Evolutionary conservation across 2,113 vertebrate species (phyloP), one percentile per base, ranked within the genome.

Genomic region (Quiscalus mexicanus): DNA sequence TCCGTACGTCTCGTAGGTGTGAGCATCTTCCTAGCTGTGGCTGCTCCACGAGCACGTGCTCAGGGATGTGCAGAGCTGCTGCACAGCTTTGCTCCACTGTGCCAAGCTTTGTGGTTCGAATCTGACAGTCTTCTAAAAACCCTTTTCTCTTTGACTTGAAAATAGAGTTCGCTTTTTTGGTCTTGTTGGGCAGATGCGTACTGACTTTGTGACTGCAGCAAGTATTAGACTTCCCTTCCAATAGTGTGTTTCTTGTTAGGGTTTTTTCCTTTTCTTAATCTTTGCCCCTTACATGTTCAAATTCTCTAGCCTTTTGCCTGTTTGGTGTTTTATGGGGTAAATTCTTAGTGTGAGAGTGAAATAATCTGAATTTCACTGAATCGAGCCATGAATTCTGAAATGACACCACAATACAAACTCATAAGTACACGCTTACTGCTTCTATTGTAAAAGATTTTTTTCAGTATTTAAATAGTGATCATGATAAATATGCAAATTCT

Each of bases 1-100:
- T 58, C 44, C 0, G 0, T 21, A 12, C 0, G 0, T 7, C 62
- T 13, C 1, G 0, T 27, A 60, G 35, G 19, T 47, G 9, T 0
- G 1, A 37, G 27, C 5, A 0, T 75, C 44, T 84, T 84, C 39
- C 33, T 44, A 2, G 15, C 24, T 77, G 55, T 27, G 60, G 15
- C 62, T 86, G 25, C 80, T 79, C 37, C 41, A 8, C 1, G 3
- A 53, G 30, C 28, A 59, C 1, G 0, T 69, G 49, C 47, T 88
- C n/a, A 55, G 63, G 42, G 58, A 68, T 0, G 0, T 31, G 37
- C 58, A 83, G 18, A 3, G 4, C 64, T 77, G 81, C 69, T 63
- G 20, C 1, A 1, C 41, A 53, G 56, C 60, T 80, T 52, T 76
- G 39, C 83, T 76, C 30, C 19, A 17, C 0, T 0, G 2, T 62